Evolutionary conservation across 2,797 vertebrate species (phyloP), one percentile per base, ranked within the genome.

Genomic region (Eulemur rubriventer): DNA sequence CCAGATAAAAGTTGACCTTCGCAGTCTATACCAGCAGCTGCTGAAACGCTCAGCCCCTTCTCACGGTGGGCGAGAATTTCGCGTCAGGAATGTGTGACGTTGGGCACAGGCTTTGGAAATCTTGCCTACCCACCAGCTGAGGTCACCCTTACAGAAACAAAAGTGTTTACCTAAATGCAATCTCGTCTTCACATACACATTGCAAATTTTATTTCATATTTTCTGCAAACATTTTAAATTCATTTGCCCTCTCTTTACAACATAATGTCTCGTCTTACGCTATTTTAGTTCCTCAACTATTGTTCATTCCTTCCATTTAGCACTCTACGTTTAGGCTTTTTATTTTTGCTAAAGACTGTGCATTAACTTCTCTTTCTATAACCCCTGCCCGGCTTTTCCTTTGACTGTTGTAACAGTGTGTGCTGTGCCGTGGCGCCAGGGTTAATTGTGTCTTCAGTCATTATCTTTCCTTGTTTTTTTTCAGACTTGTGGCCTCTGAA

Each of bases 381-480:
- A 98, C 98, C 98, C 97, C 96, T 97, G 95, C 65, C 69, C 98
- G 98, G 98, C 91, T 97, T 98, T 97, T 96, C 70, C 89, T 97
- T 67, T 95, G 95, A 93, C 94, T 96, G 57, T 85, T 89, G 78
- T 98, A 97, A 98, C 96, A 97, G 95, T 97, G 14, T 98, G 97
- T 98, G 86, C 98, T 97, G 88, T 88, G 91, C 96, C 38, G 93
- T 96, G 97, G 98, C 93, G 76, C 90, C 70, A 14, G 95, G 95
- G 98, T 98, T 98, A 98, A 98, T 98, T 98, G 95, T 20, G 96
- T 98, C 98, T 98, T 94, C 72, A 78, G 84, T 94, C 97, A 97
- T 98, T 98, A 99, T 99, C 98, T 97, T 97, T 98, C 98, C 98
- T 98, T 98, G 98, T 95, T 97, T 95, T 98, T 96, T 96, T 97